These are phyloP conservation scores for Trachelus stipa DNA, from an alignment of 2,888 invertebrate species.

Conservation along the genomic window DNA sequence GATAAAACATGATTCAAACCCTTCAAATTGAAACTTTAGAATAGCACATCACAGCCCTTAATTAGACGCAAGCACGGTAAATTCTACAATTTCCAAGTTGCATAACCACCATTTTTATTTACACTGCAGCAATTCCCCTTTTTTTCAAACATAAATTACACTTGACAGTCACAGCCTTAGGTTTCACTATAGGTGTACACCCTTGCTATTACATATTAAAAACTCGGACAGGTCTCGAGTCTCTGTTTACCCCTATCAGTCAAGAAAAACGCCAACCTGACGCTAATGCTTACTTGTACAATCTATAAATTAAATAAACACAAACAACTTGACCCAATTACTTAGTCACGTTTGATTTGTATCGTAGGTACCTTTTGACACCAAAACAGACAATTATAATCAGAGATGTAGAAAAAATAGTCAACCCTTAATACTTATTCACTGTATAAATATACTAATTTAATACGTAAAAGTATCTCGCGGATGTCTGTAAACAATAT, in stretches of 20 bases:
- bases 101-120: not conserved
- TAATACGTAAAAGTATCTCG: not conserved
- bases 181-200: not conserved
- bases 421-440: not conserved
- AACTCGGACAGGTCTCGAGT: not conserved
- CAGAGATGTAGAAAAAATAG: not conserved
- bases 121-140: not conserved
- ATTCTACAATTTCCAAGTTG: not conserved
- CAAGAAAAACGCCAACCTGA: not conserved
- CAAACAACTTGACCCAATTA: not conserved
- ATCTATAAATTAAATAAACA: not conserved
- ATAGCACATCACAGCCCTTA: not conserved
- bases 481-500: not conserved
- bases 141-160: not conserved
- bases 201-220: not conserved
- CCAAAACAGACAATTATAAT: not conserved
- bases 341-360: not conserved
- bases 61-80: not conserved
- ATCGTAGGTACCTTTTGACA: not conserved
- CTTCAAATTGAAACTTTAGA: too few relatives aligned
- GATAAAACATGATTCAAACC: too few relatives aligned
- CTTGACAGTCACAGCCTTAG: not conserved
- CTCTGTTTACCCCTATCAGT: not conserved
- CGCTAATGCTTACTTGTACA: not conserved
- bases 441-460: not conserved